Evolutionary conservation across 2,888 invertebrate species (phyloP), one percentile per base, ranked within the genome.

Genomic region (Drosophila helvetica): DNA sequence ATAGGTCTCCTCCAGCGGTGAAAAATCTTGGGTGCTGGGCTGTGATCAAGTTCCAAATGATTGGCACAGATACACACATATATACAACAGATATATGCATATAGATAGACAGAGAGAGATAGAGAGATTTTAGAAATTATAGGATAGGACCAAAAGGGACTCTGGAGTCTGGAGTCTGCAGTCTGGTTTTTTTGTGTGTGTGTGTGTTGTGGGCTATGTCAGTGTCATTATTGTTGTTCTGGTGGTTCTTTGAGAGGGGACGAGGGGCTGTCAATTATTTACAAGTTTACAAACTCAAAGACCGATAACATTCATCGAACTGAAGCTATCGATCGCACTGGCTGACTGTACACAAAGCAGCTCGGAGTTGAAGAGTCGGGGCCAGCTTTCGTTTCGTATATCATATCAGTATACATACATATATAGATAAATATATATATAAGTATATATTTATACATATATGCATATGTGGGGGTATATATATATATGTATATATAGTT

Each of bases 1-100:
- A 83, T 90, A 90, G 56, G 89, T 90, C 79, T 90, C 86, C 81
- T 90, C 90, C 91, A 90, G 77, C 77, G 90, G 91, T 59, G 89
- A 80, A 79, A 90, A 90, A 62, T 84, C 87, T 87, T 86, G 86
- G 59, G 84, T 80, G 86, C 88, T 84, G 80, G 88, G 86, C 88
- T 88, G 86, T 79, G 66, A 62, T 68, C 57, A 51, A 67, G 79
- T 79, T 75, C 88, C 73, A 85, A 75, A 67, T 67, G 68, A 80
- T 84, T 84, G 88, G 84, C 88, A 84, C 88, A 88, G 80, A 80
- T 77, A 79, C 73, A 55, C n/a, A 47, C 73, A 55, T 18, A 47
- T 54, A 47, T 54, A 59, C 15, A 38, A 38, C 7, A 48, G 46
- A 48, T 17, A 72, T 55, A 43, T 53, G 62, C 45, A 38, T 53